Conservation (phyloP, 2,113 vertebrate genomes). For the Actenoides lindsayi region DNA sequence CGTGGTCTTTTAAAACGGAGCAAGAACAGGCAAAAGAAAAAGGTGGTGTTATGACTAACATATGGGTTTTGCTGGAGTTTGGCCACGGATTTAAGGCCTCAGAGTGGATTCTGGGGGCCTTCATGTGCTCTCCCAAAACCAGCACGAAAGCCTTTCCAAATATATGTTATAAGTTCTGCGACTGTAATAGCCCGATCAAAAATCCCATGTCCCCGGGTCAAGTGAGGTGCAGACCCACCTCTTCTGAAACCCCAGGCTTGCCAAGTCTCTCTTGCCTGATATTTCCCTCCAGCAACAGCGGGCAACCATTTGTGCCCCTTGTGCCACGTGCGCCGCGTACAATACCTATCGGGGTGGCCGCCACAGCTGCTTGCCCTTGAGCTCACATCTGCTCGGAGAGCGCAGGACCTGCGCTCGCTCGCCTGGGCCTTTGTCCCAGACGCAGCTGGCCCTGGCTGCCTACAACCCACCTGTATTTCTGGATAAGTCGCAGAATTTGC, state of each 20-base stretch:
- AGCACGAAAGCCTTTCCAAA: slow-evolving; percentile 34
- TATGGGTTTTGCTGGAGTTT: slow-evolving; percentile 41
- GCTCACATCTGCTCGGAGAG: background rate
- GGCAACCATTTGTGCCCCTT: background rate
- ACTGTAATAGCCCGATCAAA: slow-evolving; percentile 29
- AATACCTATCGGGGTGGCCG: background rate
- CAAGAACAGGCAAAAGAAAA: background rate
- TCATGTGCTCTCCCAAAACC: slow-evolving; percentile 39
- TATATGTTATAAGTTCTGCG: background rate
- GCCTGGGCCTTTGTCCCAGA: background rate
- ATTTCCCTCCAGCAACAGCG: background rate
- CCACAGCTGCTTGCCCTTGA: slow-evolving; percentile 31
- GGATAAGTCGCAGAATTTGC: background rate
- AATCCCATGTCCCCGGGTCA: slow-evolving; percentile 8
- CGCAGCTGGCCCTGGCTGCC: background rate
- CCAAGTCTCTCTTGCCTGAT: background rate
- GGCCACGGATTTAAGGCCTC: slow-evolving; percentile 48
- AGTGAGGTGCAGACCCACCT: background rate
- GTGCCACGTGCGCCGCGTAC: background rate
- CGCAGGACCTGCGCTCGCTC: background rate
- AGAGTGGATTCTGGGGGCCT: slow-evolving; percentile 40
- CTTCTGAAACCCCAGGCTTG: background rate
- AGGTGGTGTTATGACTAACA: slow-evolving; percentile 51
- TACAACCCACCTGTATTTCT: background rate
- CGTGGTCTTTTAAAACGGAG: background rate